Conservation (phyloP, 2,797 vertebrate genomes). For the Aphelocoma californica region DNA sequence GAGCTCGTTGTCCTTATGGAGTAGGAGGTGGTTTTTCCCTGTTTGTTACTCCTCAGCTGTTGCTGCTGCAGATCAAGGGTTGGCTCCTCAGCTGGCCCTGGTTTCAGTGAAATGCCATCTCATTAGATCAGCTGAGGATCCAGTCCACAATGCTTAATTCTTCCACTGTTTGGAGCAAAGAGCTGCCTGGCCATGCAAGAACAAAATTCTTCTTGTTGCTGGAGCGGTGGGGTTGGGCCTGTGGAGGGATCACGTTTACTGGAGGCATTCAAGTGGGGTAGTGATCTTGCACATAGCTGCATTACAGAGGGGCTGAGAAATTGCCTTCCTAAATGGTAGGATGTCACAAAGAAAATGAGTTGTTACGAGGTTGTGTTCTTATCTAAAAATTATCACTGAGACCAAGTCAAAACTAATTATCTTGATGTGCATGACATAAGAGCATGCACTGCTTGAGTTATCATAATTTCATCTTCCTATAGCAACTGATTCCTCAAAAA, state of each 20-base stretch:
- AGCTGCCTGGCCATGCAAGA: background rate
- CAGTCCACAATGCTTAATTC: constrained; percentile 45
- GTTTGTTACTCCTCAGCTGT: background rate
- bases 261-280: background rate
- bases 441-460: background rate
- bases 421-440: background rate
- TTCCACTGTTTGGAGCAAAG: constrained; percentile 37
- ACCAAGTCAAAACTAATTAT: constrained; percentile 16
- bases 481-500: background rate
- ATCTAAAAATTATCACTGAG: constrained; percentile 14
- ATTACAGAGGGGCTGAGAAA: background rate
- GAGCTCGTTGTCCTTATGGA: background rate
- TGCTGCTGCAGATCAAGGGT: background rate
- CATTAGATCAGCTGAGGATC: constrained; percentile 45
- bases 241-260: background rate
- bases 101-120: constrained; percentile 34
- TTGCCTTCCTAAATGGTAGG: background rate
- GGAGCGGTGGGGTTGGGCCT: background rate
- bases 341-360: background rate
- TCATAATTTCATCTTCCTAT: background rate
- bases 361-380: background rate
- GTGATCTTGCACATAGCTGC: background rate
- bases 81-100: constrained; percentile 17
- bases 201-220: constrained; percentile 29
- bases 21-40: background rate